A percentile compares a stretch with the other conserved stretches of the same genome.
phyloP scores from a whole-genome alignment of 1,140 invertebrate species.

The Pentalonia nigronervosa region DNA sequence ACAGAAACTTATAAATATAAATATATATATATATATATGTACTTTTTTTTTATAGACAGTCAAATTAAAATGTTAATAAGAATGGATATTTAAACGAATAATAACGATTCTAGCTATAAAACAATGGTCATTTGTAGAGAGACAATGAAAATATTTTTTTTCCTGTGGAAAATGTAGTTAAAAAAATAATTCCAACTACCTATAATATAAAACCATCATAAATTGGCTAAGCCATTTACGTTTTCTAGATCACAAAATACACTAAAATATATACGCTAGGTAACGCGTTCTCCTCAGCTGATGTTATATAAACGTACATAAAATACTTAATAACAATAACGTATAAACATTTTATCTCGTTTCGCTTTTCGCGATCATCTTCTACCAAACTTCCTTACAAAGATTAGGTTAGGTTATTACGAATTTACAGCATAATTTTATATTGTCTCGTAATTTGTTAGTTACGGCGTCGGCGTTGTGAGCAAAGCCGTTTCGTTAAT shows the following conservation, averaged over 20 bases:
- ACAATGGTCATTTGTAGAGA: not conserved
- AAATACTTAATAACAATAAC: constrained; percentile 8
- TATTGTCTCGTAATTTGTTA: constrained; percentile 2
- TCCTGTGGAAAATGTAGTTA: not conserved
- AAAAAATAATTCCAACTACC: not conserved
- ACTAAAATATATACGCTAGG: not conserved
- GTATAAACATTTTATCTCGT: not conserved
- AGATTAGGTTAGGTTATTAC: not conserved
- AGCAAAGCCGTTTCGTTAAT: not conserved
- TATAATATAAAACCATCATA: not conserved
- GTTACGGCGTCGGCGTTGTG: not conserved
- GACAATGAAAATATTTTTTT: not conserved
- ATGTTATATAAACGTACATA: not conserved
- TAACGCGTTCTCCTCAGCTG: not conserved
- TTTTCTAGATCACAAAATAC: not conserved
- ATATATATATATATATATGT: no score
- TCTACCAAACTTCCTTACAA: not conserved
- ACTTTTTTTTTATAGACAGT: no score
- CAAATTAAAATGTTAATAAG: no score
- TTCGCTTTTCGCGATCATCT: not conserved
- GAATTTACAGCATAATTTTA: not conserved
- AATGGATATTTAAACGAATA: not conserved
- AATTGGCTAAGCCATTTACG: not conserved
- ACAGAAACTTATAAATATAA: no score
- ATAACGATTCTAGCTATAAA: not conserved